Base-by-base conservation (phyloP, 1,140 invertebrate species). In the Cyphomyrmex costatus region DNA sequence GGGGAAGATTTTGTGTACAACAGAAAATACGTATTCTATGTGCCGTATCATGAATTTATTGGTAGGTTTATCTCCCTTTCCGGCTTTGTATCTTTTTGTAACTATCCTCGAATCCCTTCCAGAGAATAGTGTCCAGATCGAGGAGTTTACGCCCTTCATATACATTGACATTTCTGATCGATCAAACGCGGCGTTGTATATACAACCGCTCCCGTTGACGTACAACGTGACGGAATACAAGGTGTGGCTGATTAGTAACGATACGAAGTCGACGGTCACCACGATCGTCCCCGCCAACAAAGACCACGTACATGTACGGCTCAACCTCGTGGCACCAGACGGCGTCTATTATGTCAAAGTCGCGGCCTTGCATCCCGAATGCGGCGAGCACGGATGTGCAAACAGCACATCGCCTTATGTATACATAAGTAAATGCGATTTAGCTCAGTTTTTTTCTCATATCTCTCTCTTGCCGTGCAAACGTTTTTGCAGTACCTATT, bases 281-380 rank as follows among this genome's bases (percentile, higher is more conserved):
- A 87, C 58, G 46, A 82, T 85, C 6, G 24, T 94, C 0, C 58
- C 68, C 6, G 73, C 85, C n/a, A 49, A 68, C 6, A 58, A 88
- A 16, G 42, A 63, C 7, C 66, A 46, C 19, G 16, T 51, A 30
- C 86, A 93, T 36, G 73, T 94, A 30, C 84, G 71, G 0, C 85
- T 92, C 24, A 91, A 91, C 78, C 93, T 94, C 77, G 76, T 88
- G 1, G 91, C 91, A 1, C 76, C 85, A 3, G 88, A 91, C 14
- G 94, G 94, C 68, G 65, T 91, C 24, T 88, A 93, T 92, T 93
- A 92, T 82, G 92, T 95, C n/a, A 93, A 93, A 89, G 94, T 95
- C n/a, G 89, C 94, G 3, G 90, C 93, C 8, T 84, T 94, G 56
- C 94, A 95, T 92, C 33, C 88, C 14, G 33, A 89, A 0, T 95